Evolutionary conservation across 2,888 invertebrate genomes (phyloP).

Genomic region (Pseudococcus longispinus): DNA sequence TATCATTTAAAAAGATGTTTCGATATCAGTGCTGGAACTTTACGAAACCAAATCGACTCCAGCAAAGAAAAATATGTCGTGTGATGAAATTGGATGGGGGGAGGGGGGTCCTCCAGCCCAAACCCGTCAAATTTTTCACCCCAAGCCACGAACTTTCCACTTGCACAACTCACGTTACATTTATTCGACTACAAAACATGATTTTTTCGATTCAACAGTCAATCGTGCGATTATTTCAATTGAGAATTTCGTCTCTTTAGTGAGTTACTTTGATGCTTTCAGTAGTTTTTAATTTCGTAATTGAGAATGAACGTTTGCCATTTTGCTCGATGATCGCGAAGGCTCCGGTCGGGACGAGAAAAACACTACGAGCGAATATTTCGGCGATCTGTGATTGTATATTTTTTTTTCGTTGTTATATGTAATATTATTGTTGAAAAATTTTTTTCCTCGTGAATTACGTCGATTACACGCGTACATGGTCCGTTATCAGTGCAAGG

Average conservation of each 20-base stretch:
- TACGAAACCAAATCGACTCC: too few relatives aligned
- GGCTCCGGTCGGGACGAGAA: not conserved
- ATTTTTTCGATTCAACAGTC: not conserved
- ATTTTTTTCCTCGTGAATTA: not conserved
- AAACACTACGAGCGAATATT: not conserved
- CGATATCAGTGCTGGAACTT: too few relatives aligned
- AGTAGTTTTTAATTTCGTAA: constrained; percentile 21
- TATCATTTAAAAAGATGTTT: too few relatives aligned
- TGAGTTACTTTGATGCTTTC: not conserved
- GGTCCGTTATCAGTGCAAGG: not conserved
- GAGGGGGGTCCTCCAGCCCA: too few relatives aligned
- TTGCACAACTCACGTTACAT: too few relatives aligned
- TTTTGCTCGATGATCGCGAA: too few relatives aligned
- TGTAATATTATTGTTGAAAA: not conserved
- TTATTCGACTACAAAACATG: too few relatives aligned
- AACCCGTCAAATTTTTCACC: too few relatives aligned
- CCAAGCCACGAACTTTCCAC: too few relatives aligned
- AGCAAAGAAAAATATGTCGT: too few relatives aligned
- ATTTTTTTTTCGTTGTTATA: not conserved
- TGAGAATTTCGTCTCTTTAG: not conserved
- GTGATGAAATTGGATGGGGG: too few relatives aligned
- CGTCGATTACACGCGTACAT: constrained; percentile 42
- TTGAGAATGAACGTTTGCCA: constrained; percentile 22
- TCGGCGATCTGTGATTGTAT: not conserved
- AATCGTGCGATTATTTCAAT: not conserved